Evolutionary conservation across 2,113 vertebrate genomes (phyloP).

Genomic region (Sterrhoptilus dennistouni): DNA sequence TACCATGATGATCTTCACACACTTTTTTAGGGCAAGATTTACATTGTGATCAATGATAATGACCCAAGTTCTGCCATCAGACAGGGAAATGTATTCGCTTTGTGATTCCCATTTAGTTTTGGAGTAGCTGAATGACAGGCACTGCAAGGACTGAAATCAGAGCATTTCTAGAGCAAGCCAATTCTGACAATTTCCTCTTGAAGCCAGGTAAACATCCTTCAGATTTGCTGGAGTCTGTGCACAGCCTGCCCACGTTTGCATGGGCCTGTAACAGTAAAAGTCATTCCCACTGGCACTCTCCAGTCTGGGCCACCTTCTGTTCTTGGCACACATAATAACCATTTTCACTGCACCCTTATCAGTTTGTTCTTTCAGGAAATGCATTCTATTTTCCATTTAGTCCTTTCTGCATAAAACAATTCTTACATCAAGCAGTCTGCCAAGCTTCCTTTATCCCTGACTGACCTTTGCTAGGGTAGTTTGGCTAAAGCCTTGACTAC

Average conservation of each 20-base stretch:
- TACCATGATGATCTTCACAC: background rate
- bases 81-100: background rate
- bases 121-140: background rate
- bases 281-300: background rate
- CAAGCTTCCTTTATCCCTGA: background rate
- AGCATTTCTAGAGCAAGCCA: background rate
- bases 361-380: conserved; percentile 24
- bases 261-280: background rate
- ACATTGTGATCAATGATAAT: background rate
- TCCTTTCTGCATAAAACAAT: background rate
- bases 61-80: background rate
- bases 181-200: background rate
- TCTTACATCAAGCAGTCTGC: background rate
- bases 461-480: background rate
- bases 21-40: background rate
- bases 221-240: background rate
- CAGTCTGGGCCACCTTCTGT: background rate
- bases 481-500: background rate
- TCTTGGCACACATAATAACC: conserved; percentile 1
- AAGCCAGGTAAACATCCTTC: background rate
- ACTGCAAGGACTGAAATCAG: background rate
- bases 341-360: conserved; percentile 14
- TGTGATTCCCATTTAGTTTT: background rate
- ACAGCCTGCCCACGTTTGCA: background rate
- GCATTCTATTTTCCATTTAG: conserved; percentile 16